Conservation (phyloP, 2,888 invertebrate species). For the Crioceris asparagi region DNA sequence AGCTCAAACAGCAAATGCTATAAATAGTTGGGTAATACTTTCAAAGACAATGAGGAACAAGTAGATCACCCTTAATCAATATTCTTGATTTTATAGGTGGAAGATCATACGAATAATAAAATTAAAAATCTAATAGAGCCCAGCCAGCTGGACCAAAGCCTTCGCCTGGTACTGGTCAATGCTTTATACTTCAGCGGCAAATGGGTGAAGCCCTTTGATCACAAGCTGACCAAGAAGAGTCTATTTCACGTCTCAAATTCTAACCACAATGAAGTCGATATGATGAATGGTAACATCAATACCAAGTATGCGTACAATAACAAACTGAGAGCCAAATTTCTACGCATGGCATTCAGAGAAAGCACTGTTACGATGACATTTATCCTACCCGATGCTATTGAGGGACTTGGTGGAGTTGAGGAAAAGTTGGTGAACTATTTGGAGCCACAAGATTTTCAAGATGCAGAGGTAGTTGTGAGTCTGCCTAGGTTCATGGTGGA, state of each 20-base stretch:
- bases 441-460: neutral
- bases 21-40: conserved; percentile 17
- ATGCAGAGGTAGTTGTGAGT: conserved; percentile 13
- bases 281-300: conserved; percentile 22
- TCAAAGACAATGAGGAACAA: no score
- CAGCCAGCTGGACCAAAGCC: conserved; percentile 18
- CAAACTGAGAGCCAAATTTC: conserved; percentile 24
- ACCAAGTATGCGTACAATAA: conserved; percentile 23
- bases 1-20: conserved; percentile 21
- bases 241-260: conserved; percentile 22
- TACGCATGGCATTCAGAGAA: conserved; percentile 24
- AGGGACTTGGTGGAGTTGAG: conserved; percentile 18
- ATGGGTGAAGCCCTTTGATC: conserved; percentile 24
- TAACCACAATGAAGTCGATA: conserved; percentile 24
- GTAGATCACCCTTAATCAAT: no score
- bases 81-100: no score
- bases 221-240: conserved; percentile 17
- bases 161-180: conserved; percentile 30
- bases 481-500: conserved; percentile 22
- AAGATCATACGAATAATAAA: conserved; percentile 30
- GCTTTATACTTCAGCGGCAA: conserved; percentile 32
- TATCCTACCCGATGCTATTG: conserved; percentile 22
- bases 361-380: conserved; percentile 21
- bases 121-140: conserved; percentile 29
- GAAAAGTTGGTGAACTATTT: neutral